phyloP scores from a whole-genome alignment of 2,797 vertebrate genomes.

The Sebastes oblongus region DNA sequence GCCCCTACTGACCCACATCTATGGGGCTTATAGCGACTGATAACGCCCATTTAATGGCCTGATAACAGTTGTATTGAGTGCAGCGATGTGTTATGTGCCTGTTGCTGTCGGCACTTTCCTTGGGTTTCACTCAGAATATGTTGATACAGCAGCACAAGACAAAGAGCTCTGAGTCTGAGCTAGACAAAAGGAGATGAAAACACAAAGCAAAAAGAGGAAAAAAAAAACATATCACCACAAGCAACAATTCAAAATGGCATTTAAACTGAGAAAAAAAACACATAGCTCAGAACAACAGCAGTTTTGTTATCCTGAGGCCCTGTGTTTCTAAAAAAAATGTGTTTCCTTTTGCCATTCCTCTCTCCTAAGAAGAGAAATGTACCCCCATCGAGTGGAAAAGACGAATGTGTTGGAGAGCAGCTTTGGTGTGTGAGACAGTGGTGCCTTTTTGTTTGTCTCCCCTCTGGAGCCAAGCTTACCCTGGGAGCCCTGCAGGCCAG shows the following conservation, averaged over 20 bases:
- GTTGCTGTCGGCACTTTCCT: constrained; percentile 48
- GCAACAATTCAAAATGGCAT: constrained; percentile 69
- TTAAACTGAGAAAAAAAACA: constrained; percentile 61
- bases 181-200: constrained; percentile 60
- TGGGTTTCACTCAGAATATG: constrained; percentile 46
- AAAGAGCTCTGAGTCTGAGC: constrained; percentile 55
- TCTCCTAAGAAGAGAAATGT: constrained; percentile 70
- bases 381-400: constrained; percentile 69
- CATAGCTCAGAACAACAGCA: constrained; percentile 69
- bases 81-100: constrained; percentile 32
- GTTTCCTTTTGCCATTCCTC: constrained; percentile 71
- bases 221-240: constrained; percentile 60
- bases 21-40: too few relatives aligned
- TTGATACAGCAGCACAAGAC: constrained; percentile 56
- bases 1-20: too few relatives aligned
- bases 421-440: constrained; percentile 72
- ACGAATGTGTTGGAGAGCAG: constrained; percentile 75
- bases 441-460: constrained; percentile 76
- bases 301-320: constrained; percentile 73
- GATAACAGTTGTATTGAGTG: too few relatives aligned
- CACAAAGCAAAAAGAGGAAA: constrained; percentile 36
- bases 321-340: constrained; percentile 63
- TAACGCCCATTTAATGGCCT: too few relatives aligned
- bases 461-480: constrained; percentile 83
- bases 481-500: constrained; percentile 85